Percentiles rank a stretch among this genome's conserved stretches.
Conservation (phyloP, 2,888 invertebrate species). For the Trissolcus brochymenae region DNA sequence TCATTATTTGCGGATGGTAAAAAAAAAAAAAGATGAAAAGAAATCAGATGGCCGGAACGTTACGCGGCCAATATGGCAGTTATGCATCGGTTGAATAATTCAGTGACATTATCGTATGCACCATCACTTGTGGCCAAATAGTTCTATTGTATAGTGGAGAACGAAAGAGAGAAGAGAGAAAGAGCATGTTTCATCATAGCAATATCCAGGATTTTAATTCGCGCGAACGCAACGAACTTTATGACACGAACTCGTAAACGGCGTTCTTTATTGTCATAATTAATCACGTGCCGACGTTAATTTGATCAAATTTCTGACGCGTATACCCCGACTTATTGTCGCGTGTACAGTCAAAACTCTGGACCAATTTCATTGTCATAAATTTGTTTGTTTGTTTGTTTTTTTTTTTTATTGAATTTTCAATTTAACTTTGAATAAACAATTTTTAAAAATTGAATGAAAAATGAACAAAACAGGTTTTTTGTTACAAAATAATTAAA, state of each 20-base stretch:
- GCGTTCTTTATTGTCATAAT: slow-evolving; percentile 39
- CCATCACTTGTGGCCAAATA: slow-evolving; percentile 19
- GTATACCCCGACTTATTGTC: slow-evolving; percentile 7
- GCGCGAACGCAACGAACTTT: slow-evolving; percentile 19
- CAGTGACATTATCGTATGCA: slow-evolving; percentile 42
- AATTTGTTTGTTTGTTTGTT: too few species aligned
- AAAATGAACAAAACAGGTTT: too few species aligned
- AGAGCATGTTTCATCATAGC: too few species aligned
- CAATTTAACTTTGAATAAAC: too few species aligned
- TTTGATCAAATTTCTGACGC: slow-evolving; percentile 39
- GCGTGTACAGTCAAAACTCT: not conserved
- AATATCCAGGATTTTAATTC: slow-evolving; percentile 16
- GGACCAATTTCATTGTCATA: too few species aligned
- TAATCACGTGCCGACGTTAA: slow-evolving; percentile 40
- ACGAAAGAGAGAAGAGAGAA: too few species aligned
- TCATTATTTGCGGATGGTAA: too few species aligned
- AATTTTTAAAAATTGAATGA: too few species aligned
- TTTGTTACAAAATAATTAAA: too few species aligned
- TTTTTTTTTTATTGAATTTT: too few species aligned
- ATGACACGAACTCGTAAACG: slow-evolving; percentile 21
- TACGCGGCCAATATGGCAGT: slow-evolving; percentile 33
- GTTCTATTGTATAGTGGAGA: not conserved
- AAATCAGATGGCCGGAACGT: too few species aligned
- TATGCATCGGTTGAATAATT: slow-evolving; percentile 47
- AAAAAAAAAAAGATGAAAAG: too few species aligned